Conservation (phyloP, 2,797 vertebrate genomes). For the Crossoptilon crossoptilon region DNA sequence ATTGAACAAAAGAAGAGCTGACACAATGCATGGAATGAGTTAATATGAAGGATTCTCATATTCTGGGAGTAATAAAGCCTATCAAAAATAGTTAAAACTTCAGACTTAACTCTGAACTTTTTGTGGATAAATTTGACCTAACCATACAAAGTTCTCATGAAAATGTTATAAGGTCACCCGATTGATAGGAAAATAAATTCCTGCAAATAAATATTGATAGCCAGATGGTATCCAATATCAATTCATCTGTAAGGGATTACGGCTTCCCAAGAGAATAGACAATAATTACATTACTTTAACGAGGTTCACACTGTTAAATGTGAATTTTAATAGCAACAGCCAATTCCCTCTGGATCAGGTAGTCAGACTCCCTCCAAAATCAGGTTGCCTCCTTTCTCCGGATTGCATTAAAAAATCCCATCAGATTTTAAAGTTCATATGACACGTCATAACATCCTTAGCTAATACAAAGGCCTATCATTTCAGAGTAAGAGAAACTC, state of each 20-base stretch:
- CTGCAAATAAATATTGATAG: background rate
- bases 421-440: background rate
- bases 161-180: background rate
- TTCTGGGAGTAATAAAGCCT: background rate
- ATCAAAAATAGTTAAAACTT: background rate
- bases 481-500: background rate
- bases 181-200: background rate
- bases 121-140: background rate
- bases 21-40: background rate
- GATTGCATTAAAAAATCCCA: background rate
- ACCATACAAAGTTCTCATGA: background rate
- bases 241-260: background rate
- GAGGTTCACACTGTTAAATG: background rate
- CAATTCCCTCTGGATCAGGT: background rate
- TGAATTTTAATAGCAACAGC: background rate
- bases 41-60: background rate
- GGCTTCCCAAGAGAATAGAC: background rate
- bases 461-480: background rate
- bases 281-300: background rate
- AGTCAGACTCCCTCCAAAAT: background rate
- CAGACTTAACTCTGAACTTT: background rate
- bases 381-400: background rate
- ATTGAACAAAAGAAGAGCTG: background rate
- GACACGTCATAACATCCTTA: background rate
- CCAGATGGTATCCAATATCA: background rate